phyloP scores from a whole-genome alignment of 2,113 vertebrate genomes.

The Ammodytes marinus region DNA sequence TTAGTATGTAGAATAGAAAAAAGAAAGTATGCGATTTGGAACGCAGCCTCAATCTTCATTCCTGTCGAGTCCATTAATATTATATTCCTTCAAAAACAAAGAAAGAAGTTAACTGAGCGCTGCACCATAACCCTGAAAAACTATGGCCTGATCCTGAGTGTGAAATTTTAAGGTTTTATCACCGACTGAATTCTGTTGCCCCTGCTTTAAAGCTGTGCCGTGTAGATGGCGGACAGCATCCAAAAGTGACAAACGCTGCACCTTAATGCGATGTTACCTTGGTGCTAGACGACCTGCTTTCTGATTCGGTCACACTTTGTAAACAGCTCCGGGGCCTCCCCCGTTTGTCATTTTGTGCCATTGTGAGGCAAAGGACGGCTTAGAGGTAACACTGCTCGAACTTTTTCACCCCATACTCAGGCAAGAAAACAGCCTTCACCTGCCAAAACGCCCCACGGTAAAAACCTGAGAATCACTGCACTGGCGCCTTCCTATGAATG shows the following conservation, averaged over 20 bases:
- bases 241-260: constrained; percentile 37
- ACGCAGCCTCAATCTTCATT: background rate
- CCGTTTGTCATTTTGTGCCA: constrained; percentile 26
- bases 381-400: constrained; percentile 24
- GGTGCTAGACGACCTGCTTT: constrained; percentile 19
- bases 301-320: constrained; percentile 39
- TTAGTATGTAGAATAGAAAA: no score
- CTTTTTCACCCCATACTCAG: constrained; percentile 18
- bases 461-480: constrained; percentile 39
- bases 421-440: constrained; percentile 1
- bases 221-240: constrained; percentile 15
- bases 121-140: constrained; percentile 9
- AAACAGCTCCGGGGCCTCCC: constrained; percentile 34
- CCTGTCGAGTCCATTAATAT: background rate
- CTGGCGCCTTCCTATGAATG: constrained; percentile 41
- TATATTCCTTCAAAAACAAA: constrained; percentile 20
- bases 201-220: constrained; percentile 19
- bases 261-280: constrained; percentile 52
- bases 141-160: background rate
- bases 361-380: constrained; percentile 30
- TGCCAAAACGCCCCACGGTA: constrained; percentile 27
- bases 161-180: constrained; percentile 18
- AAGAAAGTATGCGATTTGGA: no score
- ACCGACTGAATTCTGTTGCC: constrained; percentile 27
- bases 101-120: background rate